Percentiles rank a stretch among this genome's conserved stretches.
Evolutionary conservation across 2,113 vertebrate genomes (phyloP).

Genomic region (Pogona vitticeps): DNA sequence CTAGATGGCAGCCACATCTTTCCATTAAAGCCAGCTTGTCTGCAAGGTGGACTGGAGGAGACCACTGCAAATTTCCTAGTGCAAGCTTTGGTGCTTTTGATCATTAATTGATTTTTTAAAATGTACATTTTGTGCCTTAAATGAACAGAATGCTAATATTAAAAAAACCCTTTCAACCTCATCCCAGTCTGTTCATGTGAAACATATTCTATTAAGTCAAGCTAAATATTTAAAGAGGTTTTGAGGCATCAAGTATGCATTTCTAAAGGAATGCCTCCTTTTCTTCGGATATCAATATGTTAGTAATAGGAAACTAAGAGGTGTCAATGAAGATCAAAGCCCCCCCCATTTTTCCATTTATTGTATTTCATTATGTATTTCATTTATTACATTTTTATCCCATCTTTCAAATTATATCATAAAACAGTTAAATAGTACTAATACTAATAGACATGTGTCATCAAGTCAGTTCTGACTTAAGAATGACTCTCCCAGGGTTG

Average conservation of each 20-base stretch:
- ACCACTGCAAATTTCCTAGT: conserved; percentile 40
- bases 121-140: conserved; percentile 40
- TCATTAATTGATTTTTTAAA: conserved; percentile 37
- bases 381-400: too few species aligned
- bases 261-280: conserved; percentile 36
- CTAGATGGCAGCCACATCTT: conserved; percentile 72
- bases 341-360: neutral
- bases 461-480: too few species aligned
- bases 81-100: conserved; percentile 57
- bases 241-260: conserved; percentile 19
- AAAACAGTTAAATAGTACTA: too few species aligned
- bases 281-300: conserved; percentile 23
- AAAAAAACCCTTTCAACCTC: conserved; percentile 9
- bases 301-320: conserved; percentile 2
- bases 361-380: too few species aligned
- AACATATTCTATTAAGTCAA: conserved; percentile 43
- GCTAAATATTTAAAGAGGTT: conserved; percentile 47
- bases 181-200: conserved; percentile 25
- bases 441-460: too few species aligned
- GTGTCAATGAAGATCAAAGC: neutral
- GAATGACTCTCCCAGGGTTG: too few species aligned
- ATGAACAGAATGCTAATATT: conserved; percentile 43
- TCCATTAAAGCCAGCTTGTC: conserved; percentile 13
- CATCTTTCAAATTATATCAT: too few species aligned
- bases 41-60: neutral